Evolutionary conservation across 2,797 vertebrate species (phyloP).

Genomic region (Staurois parvus): DNA sequence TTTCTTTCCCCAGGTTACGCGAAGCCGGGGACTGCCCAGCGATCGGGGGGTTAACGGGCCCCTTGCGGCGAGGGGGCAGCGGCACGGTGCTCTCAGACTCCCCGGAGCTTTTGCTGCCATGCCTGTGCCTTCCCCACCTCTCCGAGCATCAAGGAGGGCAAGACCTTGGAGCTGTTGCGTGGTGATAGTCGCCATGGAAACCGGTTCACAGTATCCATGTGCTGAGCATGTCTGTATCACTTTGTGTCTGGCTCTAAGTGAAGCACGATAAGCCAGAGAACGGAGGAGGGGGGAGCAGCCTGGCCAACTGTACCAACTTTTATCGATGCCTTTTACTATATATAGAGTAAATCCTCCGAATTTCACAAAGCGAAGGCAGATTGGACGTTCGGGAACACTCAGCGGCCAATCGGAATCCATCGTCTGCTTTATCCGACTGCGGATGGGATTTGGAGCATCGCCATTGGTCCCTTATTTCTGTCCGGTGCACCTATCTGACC

Average conservation of each 20-base stretch:
- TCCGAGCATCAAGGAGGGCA: constrained; percentile 29
- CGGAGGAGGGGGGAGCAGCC: neutral
- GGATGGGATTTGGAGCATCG: neutral
- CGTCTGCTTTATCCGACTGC: neutral
- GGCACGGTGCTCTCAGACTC: neutral
- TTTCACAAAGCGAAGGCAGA: too few relatives aligned
- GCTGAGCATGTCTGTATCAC: constrained; percentile 23
- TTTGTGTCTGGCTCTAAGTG: constrained; percentile 50
- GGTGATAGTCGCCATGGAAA: constrained; percentile 66
- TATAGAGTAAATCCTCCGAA: too few relatives aligned
- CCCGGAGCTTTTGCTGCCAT: constrained; percentile 26
- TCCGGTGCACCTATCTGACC: too few relatives aligned
- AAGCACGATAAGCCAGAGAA: constrained; percentile 39
- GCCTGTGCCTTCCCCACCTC: constrained; percentile 32
- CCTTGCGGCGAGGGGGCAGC: neutral
- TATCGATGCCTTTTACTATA: neutral
- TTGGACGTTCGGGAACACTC: too few relatives aligned
- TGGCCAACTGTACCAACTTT: neutral
- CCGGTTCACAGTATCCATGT: constrained; percentile 26
- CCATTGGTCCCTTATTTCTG: too few relatives aligned
- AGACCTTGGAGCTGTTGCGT: constrained; percentile 61
- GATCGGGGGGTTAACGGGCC: constrained; percentile 24
- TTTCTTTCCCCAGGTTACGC: neutral
- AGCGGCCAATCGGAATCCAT: neutral
- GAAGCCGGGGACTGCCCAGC: neutral